Base-by-base conservation (phyloP, 1,140 invertebrate species). In the Drosophila mauritiana region DNA sequence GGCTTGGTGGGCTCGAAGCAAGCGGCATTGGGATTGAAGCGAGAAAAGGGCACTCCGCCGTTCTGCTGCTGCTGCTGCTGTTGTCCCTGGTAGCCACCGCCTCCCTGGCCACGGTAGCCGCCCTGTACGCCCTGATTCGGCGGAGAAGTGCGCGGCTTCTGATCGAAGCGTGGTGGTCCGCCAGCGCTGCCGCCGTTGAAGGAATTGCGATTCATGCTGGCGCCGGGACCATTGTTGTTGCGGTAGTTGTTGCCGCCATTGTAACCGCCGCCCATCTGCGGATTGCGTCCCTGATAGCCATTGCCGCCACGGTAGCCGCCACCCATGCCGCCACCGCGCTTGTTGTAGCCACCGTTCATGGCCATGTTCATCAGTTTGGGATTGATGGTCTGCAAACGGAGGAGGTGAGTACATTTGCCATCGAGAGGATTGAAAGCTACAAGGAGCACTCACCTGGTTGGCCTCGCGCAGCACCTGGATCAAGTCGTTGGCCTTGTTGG, bases 391-490 rank as follows among this genome's bases (percentile, higher is more conserved):
- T 94, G 92, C 57, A 58, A 6, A 20, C 3, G 56, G 7, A 52
- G 27, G 4, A 13, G n/a, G 39, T 36, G 58, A 69, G 8, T 12
- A 12, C 48, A 15, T 54, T n/a, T n/a, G 37, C 37, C 4, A 0
- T 3, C 36, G 11, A 5, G 0, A n/a, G 6, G 13, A 6, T 39
- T 39, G 37, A 2, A 13, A 39, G 11, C 7, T 17, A 40, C n/a
- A 2, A 1, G 6, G 10, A 25, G 20, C 5, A 56, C 81, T 86
- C 48, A 97, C 96, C 94, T 99, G 98, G 92, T 99, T 99, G 3
- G 98, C 98, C 93, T 99, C 98, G 86, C 96, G 96, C 49, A 99
- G 93, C 17, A 99, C 98, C 62, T 97, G 95, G 25, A 99, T 96
- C 69, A 99, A 93, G 93, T 99, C 98, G 77, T 95, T 95, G 0